Percentiles rank a stretch among this genome's conserved stretches.
phyloP scores from a whole-genome alignment of 2,113 vertebrate genomes.

The Scomber colias region DNA sequence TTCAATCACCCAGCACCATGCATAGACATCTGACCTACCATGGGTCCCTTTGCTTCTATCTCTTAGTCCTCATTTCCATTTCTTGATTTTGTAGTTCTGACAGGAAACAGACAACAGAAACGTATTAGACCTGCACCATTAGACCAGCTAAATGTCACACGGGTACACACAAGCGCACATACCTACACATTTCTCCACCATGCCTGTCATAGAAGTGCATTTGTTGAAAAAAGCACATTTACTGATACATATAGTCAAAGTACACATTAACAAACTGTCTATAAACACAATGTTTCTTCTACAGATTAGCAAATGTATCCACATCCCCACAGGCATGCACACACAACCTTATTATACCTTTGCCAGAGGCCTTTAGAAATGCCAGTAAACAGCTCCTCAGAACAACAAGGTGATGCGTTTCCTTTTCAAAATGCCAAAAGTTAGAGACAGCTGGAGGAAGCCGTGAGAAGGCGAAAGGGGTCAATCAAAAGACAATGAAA shows the following conservation, averaged over 20 bases:
- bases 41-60: background rate
- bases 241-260: background rate
- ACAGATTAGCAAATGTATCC: background rate
- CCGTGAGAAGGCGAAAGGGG: background rate
- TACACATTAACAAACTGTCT: background rate
- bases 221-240: background rate
- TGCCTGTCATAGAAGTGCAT: background rate
- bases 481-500: background rate
- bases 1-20: no score
- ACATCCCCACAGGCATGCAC: background rate
- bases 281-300: background rate
- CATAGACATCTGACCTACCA: no score
- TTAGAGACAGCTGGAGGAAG: background rate
- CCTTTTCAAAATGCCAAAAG: conserved; percentile 46
- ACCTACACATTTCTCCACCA: background rate
- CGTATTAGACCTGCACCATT: conserved; percentile 9
- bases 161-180: background rate
- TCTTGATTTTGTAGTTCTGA: conserved; percentile 22
- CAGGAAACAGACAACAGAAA: conserved; percentile 36
- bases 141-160: conserved; percentile 33
- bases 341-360: conserved; percentile 23
- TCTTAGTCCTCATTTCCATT: conserved; percentile 25
- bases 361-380: conserved; percentile 55
- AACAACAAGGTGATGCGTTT: conserved; percentile 51
- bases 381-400: conserved; percentile 35